Base-by-base conservation (phyloP, 92 coral and sea anemone genomes). In the Epizoanthus ramosus region DNA sequence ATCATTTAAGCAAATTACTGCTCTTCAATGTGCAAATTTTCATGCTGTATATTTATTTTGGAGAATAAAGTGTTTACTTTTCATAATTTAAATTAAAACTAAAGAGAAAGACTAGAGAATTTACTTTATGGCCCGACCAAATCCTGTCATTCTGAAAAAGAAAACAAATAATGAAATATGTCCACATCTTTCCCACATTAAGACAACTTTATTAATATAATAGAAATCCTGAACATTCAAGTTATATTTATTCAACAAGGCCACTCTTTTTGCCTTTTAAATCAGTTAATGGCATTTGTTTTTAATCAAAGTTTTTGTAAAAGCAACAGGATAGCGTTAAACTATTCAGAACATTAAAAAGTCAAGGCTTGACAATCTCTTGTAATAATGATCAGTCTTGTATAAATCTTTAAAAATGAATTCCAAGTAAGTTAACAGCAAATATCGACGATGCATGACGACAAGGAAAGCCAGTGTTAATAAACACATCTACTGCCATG, bases 81-180 rank as follows among this genome's bases (percentile, higher is more conserved):
- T 63, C 70, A 77, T 43, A 39, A 77, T 61, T 60, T 47, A 77
- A 50, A 50, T 50, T 77, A 47, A 61, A 63, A 77, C 54, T 47
- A 12, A 61, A 77, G 31, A 41, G 22, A 43, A 77, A 19, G 71
- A 18, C 25, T 41, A 2, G 21, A 67, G 14, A 37, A 3, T 53
- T 24, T 74, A 74, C 57, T 54, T 56, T 54, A 73, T 25, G 53
- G 60, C 59, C 25, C 19, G 5, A 10, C 13, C 31, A 37, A 23
- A 25, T 57, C 14, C 50, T 56, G 67, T 57, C 63, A 75, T 37
- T 59, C 28, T 10, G 31, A 60, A 37, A 23, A 77, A 61, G 10
- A 77, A 19, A 1, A 60, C 47, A 60, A 77, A 59, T 14, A 31
- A 35, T 39, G 16, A n/a, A 41, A n/a, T 37, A 43, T 71, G 5